Evolutionary conservation across 2,888 invertebrate genomes (phyloP).

Genomic region (Himalopsyche japonica): DNA sequence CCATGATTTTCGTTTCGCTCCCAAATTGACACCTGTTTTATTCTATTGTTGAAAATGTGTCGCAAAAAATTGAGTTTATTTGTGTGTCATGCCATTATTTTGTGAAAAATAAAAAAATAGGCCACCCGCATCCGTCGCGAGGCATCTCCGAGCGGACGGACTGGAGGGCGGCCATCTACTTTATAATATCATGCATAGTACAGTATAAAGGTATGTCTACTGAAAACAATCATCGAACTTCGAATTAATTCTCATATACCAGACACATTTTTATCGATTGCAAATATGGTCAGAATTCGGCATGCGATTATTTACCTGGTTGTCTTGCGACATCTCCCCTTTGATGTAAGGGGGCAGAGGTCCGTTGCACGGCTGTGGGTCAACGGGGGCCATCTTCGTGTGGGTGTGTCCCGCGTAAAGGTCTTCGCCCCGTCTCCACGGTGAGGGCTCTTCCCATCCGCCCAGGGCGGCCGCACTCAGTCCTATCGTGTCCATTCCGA

Average conservation of each 20-base stretch:
- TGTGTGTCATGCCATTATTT: not conserved
- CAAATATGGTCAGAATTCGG: constrained; percentile 9
- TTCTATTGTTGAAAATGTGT: not conserved
- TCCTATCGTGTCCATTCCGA: constrained; percentile 20
- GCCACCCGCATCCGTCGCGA: not conserved
- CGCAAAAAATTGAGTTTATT: not conserved
- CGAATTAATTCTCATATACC: constrained; percentile 1
- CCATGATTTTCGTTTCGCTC: no score
- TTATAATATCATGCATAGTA: not conserved
- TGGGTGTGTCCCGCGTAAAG: constrained; percentile 66
- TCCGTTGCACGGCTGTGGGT: constrained; percentile 51
- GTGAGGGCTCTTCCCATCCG: constrained; percentile 17
- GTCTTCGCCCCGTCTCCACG: constrained; percentile 48
- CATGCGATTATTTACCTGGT: constrained; percentile 12
- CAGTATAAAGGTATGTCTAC: not conserved
- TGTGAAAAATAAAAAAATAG: not conserved
- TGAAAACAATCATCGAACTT: constrained; percentile 1
- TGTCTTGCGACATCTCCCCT: constrained; percentile 59
- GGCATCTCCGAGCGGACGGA: not conserved
- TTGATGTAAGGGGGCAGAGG: constrained; percentile 47
- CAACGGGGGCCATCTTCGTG: constrained; percentile 56
- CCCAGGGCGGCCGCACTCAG: constrained; percentile 41
- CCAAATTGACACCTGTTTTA: not conserved
- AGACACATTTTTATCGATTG: not conserved
- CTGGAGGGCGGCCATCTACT: not conserved